Evolutionary conservation across 2,888 invertebrate species (phyloP).

Genomic region (Eutolmus rufibarbis): DNA sequence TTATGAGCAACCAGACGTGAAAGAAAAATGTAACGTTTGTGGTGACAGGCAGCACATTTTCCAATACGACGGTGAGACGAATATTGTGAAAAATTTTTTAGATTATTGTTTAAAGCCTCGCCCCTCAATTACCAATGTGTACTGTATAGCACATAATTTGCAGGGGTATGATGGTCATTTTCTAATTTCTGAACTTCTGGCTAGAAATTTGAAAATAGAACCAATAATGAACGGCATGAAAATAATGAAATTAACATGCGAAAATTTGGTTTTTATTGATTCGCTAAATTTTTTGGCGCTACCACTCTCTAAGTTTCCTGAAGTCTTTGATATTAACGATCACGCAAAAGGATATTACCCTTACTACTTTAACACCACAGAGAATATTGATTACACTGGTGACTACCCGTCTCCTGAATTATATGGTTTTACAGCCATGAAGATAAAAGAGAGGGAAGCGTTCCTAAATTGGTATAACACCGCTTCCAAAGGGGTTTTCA

Average conservation of each 20-base stretch:
- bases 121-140: background rate
- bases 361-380: too few relatives aligned
- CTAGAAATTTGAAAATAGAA: constrained; percentile 19
- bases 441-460: too few relatives aligned
- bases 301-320: too few relatives aligned
- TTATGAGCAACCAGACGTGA: background rate
- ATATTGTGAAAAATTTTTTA: background rate
- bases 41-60: background rate
- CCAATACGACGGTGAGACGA: background rate
- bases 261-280: constrained; percentile 25
- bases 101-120: too few relatives aligned
- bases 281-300: constrained; percentile 34
- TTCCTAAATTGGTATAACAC: too few relatives aligned
- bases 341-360: constrained; percentile 6
- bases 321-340: constrained; percentile 27
- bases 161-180: constrained; percentile 18
- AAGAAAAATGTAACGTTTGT: background rate
- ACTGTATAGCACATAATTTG: constrained; percentile 24
- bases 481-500: too few relatives aligned
- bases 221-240: too few relatives aligned
- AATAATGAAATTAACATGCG: too few relatives aligned
- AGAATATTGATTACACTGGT: constrained; percentile 12
- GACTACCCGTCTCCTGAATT: background rate
- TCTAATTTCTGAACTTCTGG: constrained; percentile 13
- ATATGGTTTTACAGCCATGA: constrained; percentile 29